phyloP scores from a whole-genome alignment of 2,888 invertebrate genomes.

The Caenorhabditis virilis region DNA sequence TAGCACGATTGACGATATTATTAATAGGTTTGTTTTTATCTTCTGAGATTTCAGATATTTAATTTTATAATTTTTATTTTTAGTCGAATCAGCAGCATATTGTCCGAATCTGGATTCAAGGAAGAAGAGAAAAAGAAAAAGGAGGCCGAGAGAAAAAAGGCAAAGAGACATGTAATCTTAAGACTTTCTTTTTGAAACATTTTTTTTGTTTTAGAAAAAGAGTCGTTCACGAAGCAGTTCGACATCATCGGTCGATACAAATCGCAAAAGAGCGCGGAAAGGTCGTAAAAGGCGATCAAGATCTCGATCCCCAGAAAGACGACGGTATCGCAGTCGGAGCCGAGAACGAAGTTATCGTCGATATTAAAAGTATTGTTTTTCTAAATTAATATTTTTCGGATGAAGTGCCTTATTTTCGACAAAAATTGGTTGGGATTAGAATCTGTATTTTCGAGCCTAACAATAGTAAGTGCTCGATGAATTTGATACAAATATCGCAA shows the following conservation, averaged over 20 bases:
- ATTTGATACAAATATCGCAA: too few relatives aligned
- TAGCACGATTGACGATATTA: slow-evolving; percentile 36
- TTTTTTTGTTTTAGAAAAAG: slow-evolving; percentile 16
- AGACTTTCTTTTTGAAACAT: too few relatives aligned
- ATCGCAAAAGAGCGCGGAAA: slow-evolving; percentile 10
- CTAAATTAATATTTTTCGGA: background rate
- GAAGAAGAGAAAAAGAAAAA: slow-evolving; percentile 12
- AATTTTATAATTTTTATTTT: background rate
- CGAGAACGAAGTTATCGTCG: slow-evolving; percentile 23
- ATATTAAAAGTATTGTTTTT: background rate
- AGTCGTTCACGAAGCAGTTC: slow-evolving; percentile 20
- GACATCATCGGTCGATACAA: too few relatives aligned
- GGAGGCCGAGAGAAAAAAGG: slow-evolving; percentile 1
- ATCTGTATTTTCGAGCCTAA: too few relatives aligned
- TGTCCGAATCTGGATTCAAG: slow-evolving; percentile 33
- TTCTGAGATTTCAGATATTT: background rate
- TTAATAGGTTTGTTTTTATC: slow-evolving; percentile 19
- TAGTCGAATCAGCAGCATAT: slow-evolving; percentile 21
- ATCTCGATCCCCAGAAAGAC: slow-evolving; percentile 4
- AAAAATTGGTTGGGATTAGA: too few relatives aligned
- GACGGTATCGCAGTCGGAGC: slow-evolving; percentile 11
- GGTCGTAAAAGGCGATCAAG: slow-evolving; percentile 23
- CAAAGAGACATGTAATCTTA: slow-evolving; percentile 22
- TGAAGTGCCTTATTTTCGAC: background rate
- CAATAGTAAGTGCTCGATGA: too few relatives aligned